These are phyloP conservation scores for Mesoclemmys tuberculata DNA, from an alignment of 2,113 vertebrate species.

Conservation along the genomic window DNA sequence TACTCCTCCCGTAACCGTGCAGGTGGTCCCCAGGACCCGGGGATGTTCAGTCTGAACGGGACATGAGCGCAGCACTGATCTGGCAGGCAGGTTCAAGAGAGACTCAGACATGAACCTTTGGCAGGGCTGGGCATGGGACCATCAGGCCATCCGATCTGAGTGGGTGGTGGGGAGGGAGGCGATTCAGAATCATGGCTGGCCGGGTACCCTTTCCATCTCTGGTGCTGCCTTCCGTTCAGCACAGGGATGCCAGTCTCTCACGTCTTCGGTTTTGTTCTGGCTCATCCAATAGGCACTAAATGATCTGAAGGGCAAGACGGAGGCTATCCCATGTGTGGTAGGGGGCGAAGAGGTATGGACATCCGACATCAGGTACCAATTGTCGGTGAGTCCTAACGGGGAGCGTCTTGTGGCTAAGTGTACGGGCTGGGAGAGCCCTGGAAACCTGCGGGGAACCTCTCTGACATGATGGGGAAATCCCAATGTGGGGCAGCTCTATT, in stretches of 20 bases:
- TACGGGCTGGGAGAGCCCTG: not conserved
- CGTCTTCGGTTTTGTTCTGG: fast-evolving
- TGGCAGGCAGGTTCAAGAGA: not conserved
- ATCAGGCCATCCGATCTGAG: not conserved
- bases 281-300: slow-evolving; percentile 80
- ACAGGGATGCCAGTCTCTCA: fast-evolving
- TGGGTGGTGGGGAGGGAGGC: fast-evolving
- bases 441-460: not conserved
- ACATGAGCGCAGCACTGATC: not conserved
- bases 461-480: not conserved
- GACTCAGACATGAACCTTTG: not conserved
- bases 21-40: not conserved
- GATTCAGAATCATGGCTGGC: not conserved
- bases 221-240: not conserved
- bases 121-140: not conserved
- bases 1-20: not conserved
- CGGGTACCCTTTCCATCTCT: fast-evolving
- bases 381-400: slow-evolving; percentile 85
- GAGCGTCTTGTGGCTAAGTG: not conserved
- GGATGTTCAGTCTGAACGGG: not conserved
- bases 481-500: too few relatives aligned
- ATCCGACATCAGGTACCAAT: slow-evolving; percentile 84
- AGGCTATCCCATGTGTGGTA: slow-evolving; percentile 91
- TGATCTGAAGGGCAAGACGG: slow-evolving; percentile 83
- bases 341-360: slow-evolving; percentile 96